A percentile compares a stretch with the other conserved stretches of the same genome.
These are phyloP conservation scores for Noctuana brunneofusca DNA, from an alignment of 2,888 invertebrate species.

Conservation along the genomic window DNA sequence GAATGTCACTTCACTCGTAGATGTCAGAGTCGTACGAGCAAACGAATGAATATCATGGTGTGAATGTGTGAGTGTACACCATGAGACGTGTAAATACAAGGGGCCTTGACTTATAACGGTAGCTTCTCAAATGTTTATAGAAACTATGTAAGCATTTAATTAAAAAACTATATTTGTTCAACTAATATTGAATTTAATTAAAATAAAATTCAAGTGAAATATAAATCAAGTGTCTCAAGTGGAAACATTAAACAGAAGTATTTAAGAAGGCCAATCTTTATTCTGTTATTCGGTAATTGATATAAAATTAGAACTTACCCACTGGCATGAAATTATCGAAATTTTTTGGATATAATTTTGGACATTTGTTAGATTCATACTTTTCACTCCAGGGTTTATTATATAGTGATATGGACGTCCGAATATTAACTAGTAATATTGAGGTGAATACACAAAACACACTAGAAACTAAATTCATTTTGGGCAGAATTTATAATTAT, in stretches of 20 bases:
- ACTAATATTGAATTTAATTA: neutral
- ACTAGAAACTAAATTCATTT: slow-evolving; percentile 39
- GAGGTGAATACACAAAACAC: slow-evolving; percentile 49
- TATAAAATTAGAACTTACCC: slow-evolving; percentile 65
- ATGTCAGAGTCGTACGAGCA: too few relatives aligned
- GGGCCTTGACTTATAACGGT: too few relatives aligned
- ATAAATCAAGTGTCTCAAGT: neutral
- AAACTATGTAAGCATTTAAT: neutral
- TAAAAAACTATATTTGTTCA: neutral
- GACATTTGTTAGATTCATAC: slow-evolving; percentile 78
- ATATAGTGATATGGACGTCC: slow-evolving; percentile 60
- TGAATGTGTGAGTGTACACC: too few relatives aligned
- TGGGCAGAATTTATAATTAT: slow-evolving; percentile 15
- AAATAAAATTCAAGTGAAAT: neutral
- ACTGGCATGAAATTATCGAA: slow-evolving; percentile 81
- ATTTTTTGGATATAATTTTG: slow-evolving; percentile 79
- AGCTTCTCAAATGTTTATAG: neutral
- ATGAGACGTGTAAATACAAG: too few relatives aligned
- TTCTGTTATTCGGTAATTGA: neutral
- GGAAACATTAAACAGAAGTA: neutral
- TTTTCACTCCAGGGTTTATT: slow-evolving; percentile 76
- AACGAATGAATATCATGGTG: too few relatives aligned
- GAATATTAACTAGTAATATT: slow-evolving; percentile 54
- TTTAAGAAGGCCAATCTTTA: neutral
- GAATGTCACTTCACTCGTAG: too few relatives aligned